Percentiles rank a stretch among this genome's conserved stretches.
Evolutionary conservation across 37 sponge, comb jelly and placozoan genomes (phyloP).

Genomic region (Dysidea cf. avara): DNA sequence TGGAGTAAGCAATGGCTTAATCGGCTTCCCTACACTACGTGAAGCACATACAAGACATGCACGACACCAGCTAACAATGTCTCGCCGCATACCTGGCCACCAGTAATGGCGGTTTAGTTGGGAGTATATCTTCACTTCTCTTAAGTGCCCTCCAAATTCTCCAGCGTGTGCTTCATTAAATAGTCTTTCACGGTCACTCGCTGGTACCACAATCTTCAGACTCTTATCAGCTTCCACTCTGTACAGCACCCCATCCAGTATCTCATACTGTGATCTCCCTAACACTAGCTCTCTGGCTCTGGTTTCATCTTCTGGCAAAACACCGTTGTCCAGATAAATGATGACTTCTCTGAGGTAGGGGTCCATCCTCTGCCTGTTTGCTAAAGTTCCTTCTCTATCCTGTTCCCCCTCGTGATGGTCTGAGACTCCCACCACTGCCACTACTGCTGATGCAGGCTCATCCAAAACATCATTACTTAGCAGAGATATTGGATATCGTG

Average conservation of each 20-base stretch:
- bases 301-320: slow-evolving; percentile 14
- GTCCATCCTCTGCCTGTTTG: slow-evolving; percentile 13
- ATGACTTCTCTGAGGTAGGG: slow-evolving; percentile 3
- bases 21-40: slow-evolving; percentile 10
- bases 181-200: background rate
- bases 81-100: slow-evolving; percentile 41
- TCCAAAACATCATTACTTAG: background rate
- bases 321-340: slow-evolving; percentile 4
- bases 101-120: slow-evolving; percentile 27
- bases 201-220: slow-evolving; percentile 11
- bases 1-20: slow-evolving; percentile 15
- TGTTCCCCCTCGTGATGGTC: background rate
- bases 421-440: no score
- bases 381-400: background rate
- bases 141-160: slow-evolving; percentile 28
- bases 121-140: slow-evolving; percentile 7
- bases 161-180: slow-evolving; percentile 31
- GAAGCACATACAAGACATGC: slow-evolving; percentile 40
- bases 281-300: slow-evolving; percentile 1
- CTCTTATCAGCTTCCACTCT: slow-evolving; percentile 2
- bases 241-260: slow-evolving; percentile 28
- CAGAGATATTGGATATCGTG: slow-evolving; percentile 16
- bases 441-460: background rate
- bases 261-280: background rate
- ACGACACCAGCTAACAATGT: slow-evolving; percentile 6